A percentile compares a stretch with the other conserved stretches of the same genome.
phyloP scores from a whole-genome alignment of 2,113 vertebrate genomes.

The Trochalopteron elliotii region DNA sequence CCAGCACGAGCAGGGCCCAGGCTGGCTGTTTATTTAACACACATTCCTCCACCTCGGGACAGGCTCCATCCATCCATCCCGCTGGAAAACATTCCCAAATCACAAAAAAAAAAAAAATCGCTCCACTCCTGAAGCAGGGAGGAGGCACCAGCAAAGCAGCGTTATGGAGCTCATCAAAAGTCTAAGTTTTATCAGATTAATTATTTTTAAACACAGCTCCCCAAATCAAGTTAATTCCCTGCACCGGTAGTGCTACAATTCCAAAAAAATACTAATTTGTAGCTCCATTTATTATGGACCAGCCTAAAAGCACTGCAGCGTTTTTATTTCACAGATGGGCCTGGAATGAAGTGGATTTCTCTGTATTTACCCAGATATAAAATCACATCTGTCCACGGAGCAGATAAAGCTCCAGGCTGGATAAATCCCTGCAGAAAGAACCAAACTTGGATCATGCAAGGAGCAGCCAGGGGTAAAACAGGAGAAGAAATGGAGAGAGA shows the following conservation, averaged over 20 bases:
- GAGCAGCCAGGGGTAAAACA: neutral
- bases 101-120: neutral
- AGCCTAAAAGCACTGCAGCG: neutral
- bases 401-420: neutral
- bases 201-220: neutral
- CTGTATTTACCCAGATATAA: neutral
- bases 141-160: neutral
- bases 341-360: neutral
- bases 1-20: neutral
- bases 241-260: neutral
- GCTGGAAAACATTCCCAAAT: neutral
- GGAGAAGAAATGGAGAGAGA: fast-evolving
- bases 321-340: neutral
- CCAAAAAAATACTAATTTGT: too few relatives aligned
- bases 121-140: neutral
- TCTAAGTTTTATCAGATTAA: neutral
- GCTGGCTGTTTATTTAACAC: neutral
- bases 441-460: neutral
- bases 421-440: neutral
- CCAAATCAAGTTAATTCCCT: neutral
- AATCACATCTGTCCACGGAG: neutral
- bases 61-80: neutral
- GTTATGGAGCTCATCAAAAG: neutral
- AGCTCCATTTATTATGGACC: neutral
- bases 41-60: neutral